Evolutionary conservation across 2,888 invertebrate genomes (phyloP), one percentile per base, ranked within the genome.

Genomic region (Muscina levida): DNA sequence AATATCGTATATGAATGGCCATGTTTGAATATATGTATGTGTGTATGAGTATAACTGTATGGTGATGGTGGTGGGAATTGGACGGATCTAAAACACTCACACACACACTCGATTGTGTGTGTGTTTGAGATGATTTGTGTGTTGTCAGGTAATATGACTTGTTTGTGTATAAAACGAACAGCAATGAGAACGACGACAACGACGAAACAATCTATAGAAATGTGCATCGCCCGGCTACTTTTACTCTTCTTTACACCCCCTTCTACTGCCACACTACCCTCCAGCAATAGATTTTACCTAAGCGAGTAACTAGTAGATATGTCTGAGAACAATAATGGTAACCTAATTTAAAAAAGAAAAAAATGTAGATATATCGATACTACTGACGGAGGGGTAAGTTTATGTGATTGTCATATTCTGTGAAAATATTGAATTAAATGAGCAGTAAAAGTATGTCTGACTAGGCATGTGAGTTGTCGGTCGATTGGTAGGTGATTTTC

Each of bases 111-210:
- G 26, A 15, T 24, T 66, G 39, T 39, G 15, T 31, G 15, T 42
- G 46, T 26, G 46, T 24, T 26, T 17, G 19, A 57, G 51, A 65
- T 77, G 77, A 81, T 81, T 81, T 81, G 71, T 74, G 74, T 65
- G 62, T 72, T 81, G 74, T 81, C 74, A 81, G 81, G 81, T 77
- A 77, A 75, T 77, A 77, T 72, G 77, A 81, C 75, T 81, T 81
- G 77, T 75, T 75, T 67, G 51, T 75, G 67, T 72, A 62, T 39
- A 31, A 71, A 68, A 42, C 67, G 72, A n/a, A 66, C 70, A 51
- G 62, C 15, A 39, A 68, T 37, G 6, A 42, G 37, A 15, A 72
- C 39, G 26, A 65, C 24, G 46, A 72, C 44, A 46, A 65, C 53
- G 46, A 53, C 24, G 57, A 22, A 15, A 42, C 68, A 72, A 67